These are phyloP conservation scores for Machimus atricapillus DNA, from an alignment of 2,888 invertebrate genomes.

Conservation along the genomic window DNA sequence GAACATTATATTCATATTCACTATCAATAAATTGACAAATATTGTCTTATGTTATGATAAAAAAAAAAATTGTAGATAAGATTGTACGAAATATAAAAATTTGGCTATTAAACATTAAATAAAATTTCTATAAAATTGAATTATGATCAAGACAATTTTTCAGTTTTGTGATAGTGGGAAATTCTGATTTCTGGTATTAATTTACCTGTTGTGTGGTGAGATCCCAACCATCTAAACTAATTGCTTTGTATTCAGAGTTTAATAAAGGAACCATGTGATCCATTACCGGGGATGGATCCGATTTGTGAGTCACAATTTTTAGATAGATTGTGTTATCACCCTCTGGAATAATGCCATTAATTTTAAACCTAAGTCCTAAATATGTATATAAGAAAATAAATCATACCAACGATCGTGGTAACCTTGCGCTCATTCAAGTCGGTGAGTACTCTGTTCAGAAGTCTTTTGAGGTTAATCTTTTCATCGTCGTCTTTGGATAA, in stretches of 20 bases:
- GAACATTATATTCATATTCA: not conserved
- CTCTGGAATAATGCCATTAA: constrained; percentile 64
- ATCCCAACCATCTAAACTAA: constrained; percentile 84
- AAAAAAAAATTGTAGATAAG: too few species aligned
- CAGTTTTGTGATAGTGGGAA: not conserved
- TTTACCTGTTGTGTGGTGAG: constrained; percentile 89
- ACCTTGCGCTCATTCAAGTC: constrained; percentile 82
- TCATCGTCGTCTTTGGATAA: constrained; percentile 73
- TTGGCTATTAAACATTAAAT: too few species aligned
- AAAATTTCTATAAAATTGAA: too few species aligned
- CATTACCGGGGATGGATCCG: constrained; percentile 80
- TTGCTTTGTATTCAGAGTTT: constrained; percentile 69
- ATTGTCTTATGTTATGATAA: too few species aligned
- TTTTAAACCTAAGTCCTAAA: not conserved
- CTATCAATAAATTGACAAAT: too few species aligned
- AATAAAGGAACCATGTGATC: constrained; percentile 93
- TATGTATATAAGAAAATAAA: not conserved
- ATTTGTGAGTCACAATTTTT: constrained; percentile 82
- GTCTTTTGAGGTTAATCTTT: constrained; percentile 74
- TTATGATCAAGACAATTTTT: too few species aligned
- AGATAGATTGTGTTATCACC: constrained; percentile 88
- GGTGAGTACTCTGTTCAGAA: constrained; percentile 79
- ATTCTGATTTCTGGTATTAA: not conserved
- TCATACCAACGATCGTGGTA: constrained; percentile 76
- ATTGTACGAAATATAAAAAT: too few species aligned